phyloP scores from a whole-genome alignment of 2,113 vertebrate genomes.

The Dicerorhinus sumatrensis region DNA sequence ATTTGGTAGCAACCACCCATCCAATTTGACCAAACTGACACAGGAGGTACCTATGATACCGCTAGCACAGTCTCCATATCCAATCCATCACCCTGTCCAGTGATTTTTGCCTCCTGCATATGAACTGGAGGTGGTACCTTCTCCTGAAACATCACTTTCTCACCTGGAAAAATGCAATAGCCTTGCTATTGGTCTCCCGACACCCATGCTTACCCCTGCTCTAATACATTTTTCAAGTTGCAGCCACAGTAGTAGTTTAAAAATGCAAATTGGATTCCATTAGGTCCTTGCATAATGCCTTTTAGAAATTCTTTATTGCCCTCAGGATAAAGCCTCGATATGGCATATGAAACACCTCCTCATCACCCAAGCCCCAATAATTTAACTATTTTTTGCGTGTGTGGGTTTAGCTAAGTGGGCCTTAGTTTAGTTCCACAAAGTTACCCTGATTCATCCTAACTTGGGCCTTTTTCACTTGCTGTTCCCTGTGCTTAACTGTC shows the following conservation, averaged over 20 bases:
- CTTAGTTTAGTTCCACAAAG: neutral
- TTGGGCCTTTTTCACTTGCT: neutral
- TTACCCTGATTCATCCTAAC: neutral
- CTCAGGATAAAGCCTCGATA: neutral
- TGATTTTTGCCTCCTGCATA: neutral
- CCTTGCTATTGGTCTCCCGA: neutral
- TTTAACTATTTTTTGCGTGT: neutral
- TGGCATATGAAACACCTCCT: neutral
- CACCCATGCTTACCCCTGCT: neutral
- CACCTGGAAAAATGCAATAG: neutral
- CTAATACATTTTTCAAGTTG: neutral
- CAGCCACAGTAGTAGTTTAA: neutral
- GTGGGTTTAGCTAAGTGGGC: neutral
- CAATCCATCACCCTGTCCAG: neutral
- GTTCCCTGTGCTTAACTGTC: accelerated
- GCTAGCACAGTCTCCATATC: neutral
- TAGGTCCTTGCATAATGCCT: neutral
- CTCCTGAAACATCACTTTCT: neutral
- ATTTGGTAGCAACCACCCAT: neutral
- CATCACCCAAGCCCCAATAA: neutral
- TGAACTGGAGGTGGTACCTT: neutral
- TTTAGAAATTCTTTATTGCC: neutral
- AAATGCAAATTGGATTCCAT: neutral
- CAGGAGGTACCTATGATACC: no score
- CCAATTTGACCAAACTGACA: neutral